A percentile compares a stretch with the other conserved stretches of the same genome.
Evolutionary conservation across 2,113 vertebrate genomes (phyloP).

Genomic region (Pseudorectes ferrugineus): DNA sequence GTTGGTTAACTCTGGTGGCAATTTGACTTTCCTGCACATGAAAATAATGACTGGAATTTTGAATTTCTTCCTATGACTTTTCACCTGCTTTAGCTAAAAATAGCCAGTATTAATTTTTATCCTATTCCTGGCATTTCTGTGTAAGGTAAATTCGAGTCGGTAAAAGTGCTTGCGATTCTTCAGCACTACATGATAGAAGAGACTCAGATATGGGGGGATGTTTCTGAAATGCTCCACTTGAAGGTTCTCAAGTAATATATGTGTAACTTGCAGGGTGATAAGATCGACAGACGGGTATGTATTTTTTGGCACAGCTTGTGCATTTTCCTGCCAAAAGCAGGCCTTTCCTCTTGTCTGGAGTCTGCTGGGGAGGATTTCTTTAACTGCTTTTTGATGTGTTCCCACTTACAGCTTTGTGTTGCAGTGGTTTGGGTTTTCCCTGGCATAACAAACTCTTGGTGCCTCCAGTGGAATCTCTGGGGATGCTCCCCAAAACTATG

Average conservation of each 20-base stretch:
- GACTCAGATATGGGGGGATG: neutral
- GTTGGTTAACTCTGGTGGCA: neutral
- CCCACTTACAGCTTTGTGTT: constrained; percentile 67
- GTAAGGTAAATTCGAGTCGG: neutral
- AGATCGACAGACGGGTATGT: constrained; percentile 98
- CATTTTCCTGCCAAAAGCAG: constrained; percentile 71
- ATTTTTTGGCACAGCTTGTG: constrained; percentile 65
- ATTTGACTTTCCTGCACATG: neutral
- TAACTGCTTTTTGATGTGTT: constrained; percentile 75
- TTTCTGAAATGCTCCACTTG: neutral
- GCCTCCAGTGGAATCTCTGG: neutral
- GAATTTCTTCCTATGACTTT: neutral
- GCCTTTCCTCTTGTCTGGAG: constrained; percentile 66
- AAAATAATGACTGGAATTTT: neutral
- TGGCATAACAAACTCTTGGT: constrained; percentile 12
- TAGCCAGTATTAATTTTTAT: neutral
- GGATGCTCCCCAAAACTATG: constrained; percentile 27
- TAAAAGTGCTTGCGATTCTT: neutral
- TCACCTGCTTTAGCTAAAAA: neutral
- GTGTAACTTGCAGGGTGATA: constrained; percentile 99
- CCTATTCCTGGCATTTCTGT: neutral
- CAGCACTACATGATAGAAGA: neutral
- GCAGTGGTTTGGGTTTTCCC: constrained; percentile 27
- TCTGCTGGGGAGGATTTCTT: constrained; percentile 62
- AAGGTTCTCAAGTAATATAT: constrained; percentile 25